Conservation (phyloP, 2,888 invertebrate species). For the Drosophila helvetica region DNA sequence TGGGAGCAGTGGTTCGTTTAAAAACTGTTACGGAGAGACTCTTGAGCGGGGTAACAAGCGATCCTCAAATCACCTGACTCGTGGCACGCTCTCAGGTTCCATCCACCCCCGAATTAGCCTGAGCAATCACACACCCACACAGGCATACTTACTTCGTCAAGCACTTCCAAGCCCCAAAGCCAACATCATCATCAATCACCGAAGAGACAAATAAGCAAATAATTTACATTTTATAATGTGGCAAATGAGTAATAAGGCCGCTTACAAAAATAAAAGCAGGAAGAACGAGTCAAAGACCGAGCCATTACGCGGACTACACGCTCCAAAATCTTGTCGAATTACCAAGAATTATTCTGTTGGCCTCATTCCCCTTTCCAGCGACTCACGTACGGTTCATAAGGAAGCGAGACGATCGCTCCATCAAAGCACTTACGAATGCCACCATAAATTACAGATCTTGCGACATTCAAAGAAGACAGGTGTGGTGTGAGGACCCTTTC, state of each 20-base stretch:
- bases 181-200: constrained; percentile 59
- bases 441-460: constrained; percentile 16
- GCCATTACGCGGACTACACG: constrained; percentile 70
- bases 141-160: constrained; percentile 37
- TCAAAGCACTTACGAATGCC: not conserved
- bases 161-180: constrained; percentile 17
- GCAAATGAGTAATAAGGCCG: constrained; percentile 52
- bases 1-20: not conserved
- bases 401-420: constrained; percentile 16
- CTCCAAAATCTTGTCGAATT: constrained; percentile 58
- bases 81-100: constrained; percentile 51
- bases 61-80: not conserved
- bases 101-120: constrained; percentile 26
- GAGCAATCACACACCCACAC: constrained; percentile 35
- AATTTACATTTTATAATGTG: constrained; percentile 41
- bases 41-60: not conserved
- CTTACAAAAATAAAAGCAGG: constrained; percentile 18
- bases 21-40: too few relatives aligned
- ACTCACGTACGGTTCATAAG: constrained; percentile 37
- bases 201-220: constrained; percentile 49
- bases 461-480: not conserved
- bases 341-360: constrained; percentile 40
- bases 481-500: not conserved
- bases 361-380: constrained; percentile 45
- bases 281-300: constrained; percentile 59